Evolutionary conservation across 2,113 vertebrate species (phyloP), one percentile per base, ranked within the genome.

Genomic region (Climacteris rufus): DNA sequence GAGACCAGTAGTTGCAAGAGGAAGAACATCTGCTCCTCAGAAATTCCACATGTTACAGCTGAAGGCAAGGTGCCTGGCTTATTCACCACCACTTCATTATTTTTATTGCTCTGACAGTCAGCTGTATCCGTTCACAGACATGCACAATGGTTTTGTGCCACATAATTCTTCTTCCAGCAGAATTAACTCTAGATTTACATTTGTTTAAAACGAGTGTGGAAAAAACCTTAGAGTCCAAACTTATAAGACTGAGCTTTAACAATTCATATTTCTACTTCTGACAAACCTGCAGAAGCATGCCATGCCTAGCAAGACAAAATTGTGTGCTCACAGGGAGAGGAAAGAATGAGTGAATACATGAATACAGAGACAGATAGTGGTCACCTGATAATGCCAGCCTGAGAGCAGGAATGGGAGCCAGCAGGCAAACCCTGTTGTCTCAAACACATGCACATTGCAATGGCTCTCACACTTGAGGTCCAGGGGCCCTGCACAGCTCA

Each of bases 371-470:
- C 21, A 64, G 75, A 60, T 0, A 68, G 12, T 1, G 6, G 12
- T 30, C 31, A 56, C 15, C 44, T 31, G 61, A 9, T 30, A 92
- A 44, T 4, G 30, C 5, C 27, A 66, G 22, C 47, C 21, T 22
- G 13, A 52, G 37, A 59, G 45, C 30, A 83, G 31, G 31, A 54
- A 39, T 37, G 20, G 23, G 42, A 72, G 30, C 14, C 50, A 53
- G 28, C 5, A 74, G 37, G 25, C 25, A 61, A 76, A 39, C 7
- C 11, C 39, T 0, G 0, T 57, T 20, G 21, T 30, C 31, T 10
- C n/a, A 61, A 33, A 74, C 15, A 27, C n/a, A 44, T 0, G 0
- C 37, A n/a, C 2, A 0, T 9, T n/a, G 28, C 40, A 60, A 2
- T 15, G 37, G 21, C 47, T 28, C 31, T 28, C 21, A 15, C 44